Evolutionary conservation across 2,797 vertebrate species (phyloP), one percentile per base, ranked within the genome.

Genomic region (Sitta carolinensis): DNA sequence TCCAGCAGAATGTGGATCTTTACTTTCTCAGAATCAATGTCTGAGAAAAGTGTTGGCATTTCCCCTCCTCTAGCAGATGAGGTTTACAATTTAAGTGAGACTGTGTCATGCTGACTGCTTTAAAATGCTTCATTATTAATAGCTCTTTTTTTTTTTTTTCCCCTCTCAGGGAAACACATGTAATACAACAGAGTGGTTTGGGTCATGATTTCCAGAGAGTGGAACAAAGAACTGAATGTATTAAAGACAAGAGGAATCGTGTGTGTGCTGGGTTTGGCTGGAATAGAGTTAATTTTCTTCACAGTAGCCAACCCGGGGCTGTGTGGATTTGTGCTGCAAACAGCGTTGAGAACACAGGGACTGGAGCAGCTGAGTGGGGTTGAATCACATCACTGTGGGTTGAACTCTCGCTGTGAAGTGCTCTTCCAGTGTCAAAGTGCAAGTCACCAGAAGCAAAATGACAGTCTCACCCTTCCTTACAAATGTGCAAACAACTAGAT

Each of bases 301-400:
- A 3, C 0, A 15, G 32, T 13, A 34, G 25, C 48, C 21, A 4
- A 0, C 9, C 13, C 2, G 11, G 5, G 34, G 38, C n/a, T 70
- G 0, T 47, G 25, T 75, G 58, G 42, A 45, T 78, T 59, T 47
- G 47, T 69, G 42, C 45, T 85, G 42, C 22, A 61, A 80, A 12
- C 25, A 12, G 10, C 4, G 25, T 4, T 32, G 36, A 3, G 29
- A 15, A 9, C 22, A 22, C 7, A n/a, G 57, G 45, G 42, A 8
- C 38, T 5, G 1, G 3, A 72, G 18, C 45, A 45, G 36, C 48
- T 67, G 8, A 13, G 21, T 42, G 51, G 61, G 42, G 12, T 16
- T 55, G 75, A 75, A n/a, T 7, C 66, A 59, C 19, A 10, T 3
- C 22, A 27, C 13, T 6, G 9, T 27, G 52, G 26, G 10, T 82